Base-by-base conservation (phyloP, 1,140 invertebrate genomes). In the Hormaphis cornu region DNA sequence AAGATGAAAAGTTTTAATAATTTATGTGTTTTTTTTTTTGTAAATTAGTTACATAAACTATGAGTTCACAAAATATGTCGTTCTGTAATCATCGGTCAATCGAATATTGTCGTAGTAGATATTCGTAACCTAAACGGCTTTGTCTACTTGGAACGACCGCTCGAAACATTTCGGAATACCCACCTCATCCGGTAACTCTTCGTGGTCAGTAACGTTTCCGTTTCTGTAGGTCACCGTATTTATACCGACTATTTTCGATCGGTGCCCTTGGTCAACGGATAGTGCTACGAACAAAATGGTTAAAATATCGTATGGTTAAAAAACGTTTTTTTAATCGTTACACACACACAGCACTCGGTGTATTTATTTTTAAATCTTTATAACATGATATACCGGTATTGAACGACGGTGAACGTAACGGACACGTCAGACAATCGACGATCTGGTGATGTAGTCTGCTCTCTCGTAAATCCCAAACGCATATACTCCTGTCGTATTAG, bases 391-490 rank as follows among this genome's bases (percentile, higher is more conserved):
- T 50, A 66, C 61, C 61, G 1, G 61, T 50, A 12, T 66, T 66
- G 14, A 16, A 66, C 0, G 61, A 66, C 10, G 61, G 61, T 0
- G 61, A 66, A 33, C 61, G 61, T 8, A 66, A 12, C 18, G 44
- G 18, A 66, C 30, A 66, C 3, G 26, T 18, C 5, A 50, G 4
- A 33, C 18, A n/a, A 14, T 46, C 12, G 14, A 66, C 3, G 20
- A 33, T 9, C 12, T 50, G 40, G 1, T 66, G 61, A 48, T 50
- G 28, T 6, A 66, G 1, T 50, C 20, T 33, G 14, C 18, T n/a
- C 20, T 66, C 61, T 48, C 28, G 33, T 22, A 66, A 66, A 33
- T 66, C 61, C 61, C 61, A 66, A 10, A 66, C 44, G 18, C 61
- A 66, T 66, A 66, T 33, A n/a, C 61, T 66, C 12, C 61, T 66